These are phyloP conservation scores for Oceanites oceanicus DNA, from an alignment of 2,113 vertebrate genomes.

Conservation along the genomic window DNA sequence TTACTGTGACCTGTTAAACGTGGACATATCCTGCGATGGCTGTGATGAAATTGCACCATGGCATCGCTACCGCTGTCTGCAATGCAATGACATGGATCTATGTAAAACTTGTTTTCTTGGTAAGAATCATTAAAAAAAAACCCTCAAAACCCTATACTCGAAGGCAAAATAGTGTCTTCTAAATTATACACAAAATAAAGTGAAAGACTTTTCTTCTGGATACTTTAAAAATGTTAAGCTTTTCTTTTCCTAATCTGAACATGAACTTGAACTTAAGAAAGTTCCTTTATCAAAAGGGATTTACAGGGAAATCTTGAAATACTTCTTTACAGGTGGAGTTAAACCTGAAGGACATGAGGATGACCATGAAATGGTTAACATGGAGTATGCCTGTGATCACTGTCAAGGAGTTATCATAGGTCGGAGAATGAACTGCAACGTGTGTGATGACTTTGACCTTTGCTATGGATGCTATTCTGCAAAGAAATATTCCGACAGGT, in stretches of 20 bases:
- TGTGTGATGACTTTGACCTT: constrained; percentile 96
- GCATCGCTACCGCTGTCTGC: constrained; percentile 96
- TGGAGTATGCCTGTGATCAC: constrained; percentile 95
- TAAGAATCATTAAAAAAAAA: constrained; percentile 45
- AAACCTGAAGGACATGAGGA: constrained; percentile 96
- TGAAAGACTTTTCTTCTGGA: not conserved
- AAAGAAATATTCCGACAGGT: constrained; percentile 96
- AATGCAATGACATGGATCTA: constrained; percentile 97
- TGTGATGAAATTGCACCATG: constrained; percentile 94
- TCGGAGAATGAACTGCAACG: constrained; percentile 93
- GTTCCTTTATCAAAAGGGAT: not conserved
- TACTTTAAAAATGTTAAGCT: not conserved
- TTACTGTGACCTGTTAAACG: constrained; percentile 93
- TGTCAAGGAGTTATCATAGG: constrained; percentile 97
- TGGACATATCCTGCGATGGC: constrained; percentile 96
- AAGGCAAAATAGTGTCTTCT: not conserved
- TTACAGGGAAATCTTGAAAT: not conserved
- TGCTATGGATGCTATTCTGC: constrained; percentile 95
- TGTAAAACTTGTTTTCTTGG: constrained; percentile 97
- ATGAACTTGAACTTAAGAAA: not conserved
- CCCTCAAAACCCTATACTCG: accelerated
- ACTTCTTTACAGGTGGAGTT: constrained; percentile 83
- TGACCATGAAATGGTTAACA: constrained; percentile 97
- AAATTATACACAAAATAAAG: not conserved
- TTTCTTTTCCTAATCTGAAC: not conserved